phyloP scores from a whole-genome alignment of 2,888 invertebrate genomes.

The Drosophila meridionalis region DNA sequence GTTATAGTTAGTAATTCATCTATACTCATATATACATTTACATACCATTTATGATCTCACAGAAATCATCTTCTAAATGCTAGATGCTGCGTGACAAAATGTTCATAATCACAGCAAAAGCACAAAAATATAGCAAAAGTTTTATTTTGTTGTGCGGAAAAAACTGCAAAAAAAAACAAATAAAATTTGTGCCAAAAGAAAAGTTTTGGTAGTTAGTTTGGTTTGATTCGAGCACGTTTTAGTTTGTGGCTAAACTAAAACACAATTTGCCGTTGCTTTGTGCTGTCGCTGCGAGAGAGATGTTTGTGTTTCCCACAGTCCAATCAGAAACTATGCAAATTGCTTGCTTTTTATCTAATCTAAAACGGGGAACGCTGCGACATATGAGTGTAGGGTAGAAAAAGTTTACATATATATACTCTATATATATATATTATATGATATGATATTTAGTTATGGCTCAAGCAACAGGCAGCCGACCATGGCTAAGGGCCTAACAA shows the following conservation, averaged over 20 bases:
- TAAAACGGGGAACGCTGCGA: constrained; percentile 29
- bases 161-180: constrained; percentile 9
- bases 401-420: constrained; percentile 1
- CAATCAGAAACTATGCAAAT: constrained; percentile 60
- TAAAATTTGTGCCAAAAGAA: constrained; percentile 11
- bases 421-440: constrained; percentile 1
- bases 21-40: background rate
- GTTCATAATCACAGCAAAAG: background rate
- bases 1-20: too few species aligned
- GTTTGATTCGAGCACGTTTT: constrained; percentile 34
- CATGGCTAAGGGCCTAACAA: constrained; percentile 26
- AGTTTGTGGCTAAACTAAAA: constrained; percentile 5
- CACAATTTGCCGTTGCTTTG: constrained; percentile 19
- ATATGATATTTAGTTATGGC: constrained; percentile 29
- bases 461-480: constrained; percentile 37
- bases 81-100: constrained; percentile 3
- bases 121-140: constrained; percentile 1
- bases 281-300: background rate
- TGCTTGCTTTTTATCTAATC: constrained; percentile 53
- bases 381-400: constrained; percentile 18
- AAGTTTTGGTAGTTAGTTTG: constrained; percentile 30
- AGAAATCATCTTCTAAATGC: background rate
- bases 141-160: constrained; percentile 18
- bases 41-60: background rate
- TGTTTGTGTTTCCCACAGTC: constrained; percentile 51